A percentile compares a stretch with the other conserved stretches of the same genome.
Conservation (phyloP, 2,888 invertebrate species). For the Fragum whitleyi region DNA sequence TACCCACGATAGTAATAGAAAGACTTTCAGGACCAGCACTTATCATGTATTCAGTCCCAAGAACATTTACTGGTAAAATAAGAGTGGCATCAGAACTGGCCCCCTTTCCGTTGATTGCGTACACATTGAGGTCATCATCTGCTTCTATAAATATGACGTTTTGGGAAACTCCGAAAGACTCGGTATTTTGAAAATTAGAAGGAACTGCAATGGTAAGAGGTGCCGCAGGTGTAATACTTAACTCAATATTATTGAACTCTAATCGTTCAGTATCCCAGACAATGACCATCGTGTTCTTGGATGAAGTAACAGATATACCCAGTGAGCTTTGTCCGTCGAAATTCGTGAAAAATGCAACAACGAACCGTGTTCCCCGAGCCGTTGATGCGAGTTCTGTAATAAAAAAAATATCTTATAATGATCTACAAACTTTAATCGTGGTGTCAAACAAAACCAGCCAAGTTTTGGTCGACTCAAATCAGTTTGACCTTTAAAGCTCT, state of each 20-base stretch:
- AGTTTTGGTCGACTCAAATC: too few species aligned
- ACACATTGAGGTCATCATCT: not conserved
- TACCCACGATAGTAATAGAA: not conserved
- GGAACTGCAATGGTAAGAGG: not conserved
- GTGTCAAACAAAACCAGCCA: too few species aligned
- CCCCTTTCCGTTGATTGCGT: not conserved
- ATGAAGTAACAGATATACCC: not conserved
- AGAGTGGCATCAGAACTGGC: not conserved
- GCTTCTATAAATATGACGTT: not conserved
- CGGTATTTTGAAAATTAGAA: not conserved
- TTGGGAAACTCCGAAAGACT: not conserved
- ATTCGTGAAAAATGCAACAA: not conserved
- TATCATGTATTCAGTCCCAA: not conserved
- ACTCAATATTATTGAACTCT: too few species aligned
- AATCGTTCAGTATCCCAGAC: not conserved
- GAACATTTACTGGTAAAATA: not conserved
- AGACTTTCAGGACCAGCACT: not conserved
- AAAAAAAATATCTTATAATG: too few species aligned
- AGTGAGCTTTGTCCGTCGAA: not conserved
- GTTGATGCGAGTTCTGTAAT: not conserved
- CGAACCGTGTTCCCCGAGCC: not conserved
- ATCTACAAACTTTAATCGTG: too few species aligned
- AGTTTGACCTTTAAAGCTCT: too few species aligned
- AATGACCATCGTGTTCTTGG: not conserved
- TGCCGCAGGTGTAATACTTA: not conserved